phyloP scores from a whole-genome alignment of 92 coral and sea anemone genomes.

The Micromussa lordhowensis region DNA sequence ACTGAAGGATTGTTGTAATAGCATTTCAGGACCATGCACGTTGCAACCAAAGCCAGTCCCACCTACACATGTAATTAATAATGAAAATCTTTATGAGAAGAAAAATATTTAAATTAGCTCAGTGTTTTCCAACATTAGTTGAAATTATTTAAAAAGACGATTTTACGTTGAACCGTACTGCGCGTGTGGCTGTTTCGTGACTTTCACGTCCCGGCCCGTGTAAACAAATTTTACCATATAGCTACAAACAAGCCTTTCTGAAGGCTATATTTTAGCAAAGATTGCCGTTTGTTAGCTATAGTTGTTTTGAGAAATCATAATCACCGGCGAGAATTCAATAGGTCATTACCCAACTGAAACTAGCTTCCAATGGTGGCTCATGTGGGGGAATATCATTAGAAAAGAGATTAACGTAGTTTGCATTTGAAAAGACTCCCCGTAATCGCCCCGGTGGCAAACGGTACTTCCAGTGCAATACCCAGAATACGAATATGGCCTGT shows the following conservation, averaged over 20 bases:
- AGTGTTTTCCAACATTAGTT: background rate
- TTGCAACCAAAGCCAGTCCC: constrained; percentile 77
- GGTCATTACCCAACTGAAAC: no score
- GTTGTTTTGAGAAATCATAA: background rate
- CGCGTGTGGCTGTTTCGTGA: background rate
- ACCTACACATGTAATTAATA: constrained; percentile 38
- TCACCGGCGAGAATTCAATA: no score
- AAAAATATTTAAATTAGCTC: background rate
- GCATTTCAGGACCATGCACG: constrained; percentile 82
- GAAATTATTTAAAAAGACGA: background rate
- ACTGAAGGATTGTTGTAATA: constrained; percentile 81
- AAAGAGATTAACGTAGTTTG: no score
- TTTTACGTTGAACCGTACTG: no score
- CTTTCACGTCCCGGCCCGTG: background rate
- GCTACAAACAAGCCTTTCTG: background rate
- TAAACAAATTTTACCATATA: background rate
- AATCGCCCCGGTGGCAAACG: no score
- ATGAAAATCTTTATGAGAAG: background rate
- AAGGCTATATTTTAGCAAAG: background rate
- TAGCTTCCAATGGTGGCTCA: no score
- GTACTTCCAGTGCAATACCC: no score
- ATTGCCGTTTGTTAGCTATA: background rate
- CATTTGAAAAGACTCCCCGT: no score
- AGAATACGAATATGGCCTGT: no score
- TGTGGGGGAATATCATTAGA: no score